These are phyloP conservation scores for Rhabdomys dilectus DNA, from an alignment of 2,113 vertebrate species.

Conservation along the genomic window DNA sequence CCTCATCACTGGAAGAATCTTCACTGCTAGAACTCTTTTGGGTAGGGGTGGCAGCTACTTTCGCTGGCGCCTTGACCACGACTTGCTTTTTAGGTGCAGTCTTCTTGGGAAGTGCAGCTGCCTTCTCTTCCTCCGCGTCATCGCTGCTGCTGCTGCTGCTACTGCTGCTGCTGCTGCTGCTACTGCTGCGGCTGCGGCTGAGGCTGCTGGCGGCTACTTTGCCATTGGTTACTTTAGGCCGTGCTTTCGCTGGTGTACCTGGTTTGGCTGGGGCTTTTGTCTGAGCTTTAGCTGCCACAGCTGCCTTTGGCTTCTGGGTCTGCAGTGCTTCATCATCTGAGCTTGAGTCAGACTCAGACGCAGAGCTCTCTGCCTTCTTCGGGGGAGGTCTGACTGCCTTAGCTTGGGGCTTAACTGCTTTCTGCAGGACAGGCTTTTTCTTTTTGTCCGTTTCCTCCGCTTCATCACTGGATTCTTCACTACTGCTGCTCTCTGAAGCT, in stretches of 20 bases:
- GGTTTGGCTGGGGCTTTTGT: conserved; percentile 67
- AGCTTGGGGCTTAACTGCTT: conserved; percentile 75
- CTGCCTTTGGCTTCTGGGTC: conserved; percentile 83
- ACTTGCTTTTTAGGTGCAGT: conserved; percentile 81
- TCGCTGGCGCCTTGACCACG: conserved; percentile 72
- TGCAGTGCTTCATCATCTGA: conserved; percentile 86
- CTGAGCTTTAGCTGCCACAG: conserved; percentile 68
- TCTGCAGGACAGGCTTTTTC: conserved; percentile 86
- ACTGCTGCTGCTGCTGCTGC: no score
- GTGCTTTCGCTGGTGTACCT: conserved; percentile 39
- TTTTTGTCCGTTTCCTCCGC: conserved; percentile 84
- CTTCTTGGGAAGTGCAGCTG: conserved; percentile 74
- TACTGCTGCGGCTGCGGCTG: no score
- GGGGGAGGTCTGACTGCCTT: conserved; percentile 79
- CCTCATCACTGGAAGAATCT: conserved; percentile 88
- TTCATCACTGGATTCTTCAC: conserved; percentile 93
- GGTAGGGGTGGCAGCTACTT: conserved; percentile 30
- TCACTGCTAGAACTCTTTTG: conserved; percentile 87
- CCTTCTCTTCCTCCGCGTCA: conserved; percentile 84
- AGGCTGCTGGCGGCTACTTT: conserved; percentile 74
- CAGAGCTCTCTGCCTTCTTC: conserved; percentile 85
- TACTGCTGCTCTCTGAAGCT: conserved; percentile 89
- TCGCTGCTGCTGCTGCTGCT: conserved; percentile 80
- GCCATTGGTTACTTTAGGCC: conserved; percentile 82
- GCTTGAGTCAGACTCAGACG: conserved; percentile 85